These are phyloP conservation scores for Cylloceria caligata DNA, from an alignment of 2,888 invertebrate species.

Conservation along the genomic window DNA sequence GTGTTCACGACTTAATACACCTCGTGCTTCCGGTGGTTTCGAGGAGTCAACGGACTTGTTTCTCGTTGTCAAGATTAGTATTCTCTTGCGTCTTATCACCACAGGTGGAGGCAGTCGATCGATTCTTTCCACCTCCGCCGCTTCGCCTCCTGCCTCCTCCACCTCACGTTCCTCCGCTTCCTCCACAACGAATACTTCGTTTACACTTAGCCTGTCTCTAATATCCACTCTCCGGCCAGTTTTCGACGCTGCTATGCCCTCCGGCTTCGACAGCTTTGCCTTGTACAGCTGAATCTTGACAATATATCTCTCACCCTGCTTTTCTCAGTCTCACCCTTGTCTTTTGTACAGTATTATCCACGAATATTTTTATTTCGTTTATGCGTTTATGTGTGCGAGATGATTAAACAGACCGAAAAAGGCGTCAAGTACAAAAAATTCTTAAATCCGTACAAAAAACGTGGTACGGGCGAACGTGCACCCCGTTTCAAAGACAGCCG, in stretches of 20 bases:
- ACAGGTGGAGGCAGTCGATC: slow-evolving; percentile 80
- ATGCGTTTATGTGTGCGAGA: slow-evolving; percentile 13
- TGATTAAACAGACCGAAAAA: background rate
- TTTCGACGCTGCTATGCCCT: slow-evolving; percentile 36
- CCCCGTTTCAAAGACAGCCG: slow-evolving; percentile 65
- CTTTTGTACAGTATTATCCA: background rate
- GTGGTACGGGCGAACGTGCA: background rate
- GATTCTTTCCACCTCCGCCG: slow-evolving; percentile 62
- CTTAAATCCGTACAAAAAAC: slow-evolving; percentile 50
- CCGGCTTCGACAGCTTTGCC: slow-evolving; percentile 77
- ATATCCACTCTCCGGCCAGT: slow-evolving; percentile 36
- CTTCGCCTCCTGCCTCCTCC: slow-evolving; percentile 22
- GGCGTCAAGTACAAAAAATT: slow-evolving; percentile 46
- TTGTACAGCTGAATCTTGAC: slow-evolving; percentile 81
- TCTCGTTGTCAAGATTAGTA: slow-evolving; percentile 68
- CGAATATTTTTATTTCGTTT: slow-evolving; percentile 20
- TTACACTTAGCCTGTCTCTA: slow-evolving; percentile 34
- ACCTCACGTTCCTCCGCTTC: slow-evolving; percentile 59
- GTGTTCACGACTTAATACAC: background rate
- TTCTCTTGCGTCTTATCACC: slow-evolving; percentile 80
- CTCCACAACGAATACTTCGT: slow-evolving; percentile 64
- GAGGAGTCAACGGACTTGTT: slow-evolving; percentile 71
- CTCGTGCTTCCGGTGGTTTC: slow-evolving; percentile 56
- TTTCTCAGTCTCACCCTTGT: background rate
- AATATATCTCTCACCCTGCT: slow-evolving; percentile 36